Evolutionary conservation across 37 sponge, comb jelly and placozoan species (phyloP).

Genomic region (Geodia barretti): DNA sequence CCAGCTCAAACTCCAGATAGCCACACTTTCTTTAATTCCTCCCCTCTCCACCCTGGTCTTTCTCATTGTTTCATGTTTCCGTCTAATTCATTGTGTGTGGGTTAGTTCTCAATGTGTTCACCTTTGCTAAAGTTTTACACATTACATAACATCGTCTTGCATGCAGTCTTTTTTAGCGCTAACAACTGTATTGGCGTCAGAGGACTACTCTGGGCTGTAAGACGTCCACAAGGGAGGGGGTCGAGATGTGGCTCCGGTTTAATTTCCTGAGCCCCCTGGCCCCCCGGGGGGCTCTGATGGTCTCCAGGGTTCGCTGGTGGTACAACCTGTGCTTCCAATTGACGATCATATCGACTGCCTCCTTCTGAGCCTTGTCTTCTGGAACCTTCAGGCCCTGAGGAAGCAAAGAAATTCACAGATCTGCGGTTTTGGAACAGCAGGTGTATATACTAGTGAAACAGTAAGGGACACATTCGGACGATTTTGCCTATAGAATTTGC

Average conservation of each 20-base stretch:
- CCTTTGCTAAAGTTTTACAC: no score
- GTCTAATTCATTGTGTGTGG: no score
- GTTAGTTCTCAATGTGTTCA: neutral
- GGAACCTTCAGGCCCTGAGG: neutral
- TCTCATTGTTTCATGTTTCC: no score
- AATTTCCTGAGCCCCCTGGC: conserved; percentile 73
- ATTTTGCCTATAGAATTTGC: neutral
- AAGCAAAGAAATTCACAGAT: neutral
- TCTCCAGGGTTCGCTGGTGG: conserved; percentile 70
- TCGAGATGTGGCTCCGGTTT: conserved; percentile 38
- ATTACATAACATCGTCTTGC: neutral
- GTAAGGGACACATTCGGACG: neutral
- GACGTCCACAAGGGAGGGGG: conserved; percentile 40
- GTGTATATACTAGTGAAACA: neutral
- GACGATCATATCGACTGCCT: conserved; percentile 52
- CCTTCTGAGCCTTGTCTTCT: neutral
- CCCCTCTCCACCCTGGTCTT: neutral
- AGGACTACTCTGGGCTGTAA: neutral
- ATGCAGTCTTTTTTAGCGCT: no score
- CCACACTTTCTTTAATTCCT: neutral
- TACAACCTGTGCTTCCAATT: conserved; percentile 80
- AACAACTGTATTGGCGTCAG: no score
- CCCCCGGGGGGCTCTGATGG: conserved; percentile 59
- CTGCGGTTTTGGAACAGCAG: neutral
- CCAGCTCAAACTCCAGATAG: neutral